Evolutionary conservation across 1,140 invertebrate species (phyloP).

Genomic region (Bombyx mandarina): DNA sequence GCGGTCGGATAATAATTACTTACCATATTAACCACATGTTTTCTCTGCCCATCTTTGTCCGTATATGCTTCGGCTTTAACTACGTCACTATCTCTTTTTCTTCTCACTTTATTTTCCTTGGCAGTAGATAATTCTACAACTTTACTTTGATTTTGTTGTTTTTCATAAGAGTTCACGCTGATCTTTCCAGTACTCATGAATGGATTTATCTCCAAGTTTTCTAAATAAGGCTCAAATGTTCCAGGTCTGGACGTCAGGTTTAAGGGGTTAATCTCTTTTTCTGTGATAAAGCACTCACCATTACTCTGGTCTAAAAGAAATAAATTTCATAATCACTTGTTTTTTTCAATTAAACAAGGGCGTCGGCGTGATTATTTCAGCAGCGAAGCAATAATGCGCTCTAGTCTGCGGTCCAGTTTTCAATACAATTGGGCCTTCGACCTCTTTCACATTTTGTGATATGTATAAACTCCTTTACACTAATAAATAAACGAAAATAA

Average conservation of each 20-base stretch:
- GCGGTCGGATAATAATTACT: constrained; percentile 16
- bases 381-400: no score
- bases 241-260: constrained; percentile 73
- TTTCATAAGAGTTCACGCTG: constrained; percentile 40
- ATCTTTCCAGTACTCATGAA: constrained; percentile 42
- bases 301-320: constrained; percentile 67
- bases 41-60: constrained; percentile 79
- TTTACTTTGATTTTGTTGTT: constrained; percentile 69
- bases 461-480: no score
- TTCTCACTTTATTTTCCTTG: constrained; percentile 57
- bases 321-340: not conserved
- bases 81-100: constrained; percentile 80
- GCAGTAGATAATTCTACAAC: constrained; percentile 57
- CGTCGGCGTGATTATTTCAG: no score
- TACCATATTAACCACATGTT: constrained; percentile 84
- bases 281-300: constrained; percentile 75
- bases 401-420: no score
- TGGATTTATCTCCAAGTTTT: constrained; percentile 56
- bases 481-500: no score
- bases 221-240: constrained; percentile 56
- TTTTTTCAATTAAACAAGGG: no score
- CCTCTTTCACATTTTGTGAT: no score
- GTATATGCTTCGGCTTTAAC: constrained; percentile 80
- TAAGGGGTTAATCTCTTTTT: constrained; percentile 78
- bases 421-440: no score